These are phyloP conservation scores for Drosophila setosimentum DNA, from an alignment of 2,888 invertebrate genomes.

Conservation along the genomic window DNA sequence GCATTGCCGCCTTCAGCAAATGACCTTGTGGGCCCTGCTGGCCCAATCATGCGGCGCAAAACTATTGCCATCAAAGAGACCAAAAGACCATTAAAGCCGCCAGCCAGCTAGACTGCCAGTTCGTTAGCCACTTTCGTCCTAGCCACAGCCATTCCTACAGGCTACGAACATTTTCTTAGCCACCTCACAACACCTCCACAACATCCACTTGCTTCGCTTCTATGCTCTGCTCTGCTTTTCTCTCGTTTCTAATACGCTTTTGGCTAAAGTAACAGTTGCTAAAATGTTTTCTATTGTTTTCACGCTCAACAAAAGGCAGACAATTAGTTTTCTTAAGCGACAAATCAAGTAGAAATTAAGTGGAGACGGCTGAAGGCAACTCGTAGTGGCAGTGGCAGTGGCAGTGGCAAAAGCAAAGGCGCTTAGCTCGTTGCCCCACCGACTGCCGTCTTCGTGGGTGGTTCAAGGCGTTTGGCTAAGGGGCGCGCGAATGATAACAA, in stretches of 20 bases:
- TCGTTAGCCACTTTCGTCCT: conserved; percentile 56
- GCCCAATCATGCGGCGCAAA: conserved; percentile 19
- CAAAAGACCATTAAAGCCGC: conserved; percentile 62
- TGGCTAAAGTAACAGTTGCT: conserved; percentile 78
- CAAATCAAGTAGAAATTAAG: conserved; percentile 81
- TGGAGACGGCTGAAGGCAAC: conserved; percentile 57
- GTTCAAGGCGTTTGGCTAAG: conserved; percentile 28
- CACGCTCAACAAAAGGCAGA: conserved; percentile 81
- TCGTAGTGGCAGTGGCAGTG: background rate
- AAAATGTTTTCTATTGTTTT: conserved; percentile 80
- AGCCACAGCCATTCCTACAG: conserved; percentile 54
- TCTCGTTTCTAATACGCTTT: conserved; percentile 73
- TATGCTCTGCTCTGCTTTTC: conserved; percentile 4
- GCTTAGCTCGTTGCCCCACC: conserved; percentile 36
- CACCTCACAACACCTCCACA: conserved; percentile 2
- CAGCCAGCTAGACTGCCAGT: conserved; percentile 52
- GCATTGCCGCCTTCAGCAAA: conserved; percentile 43
- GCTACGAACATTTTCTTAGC: conserved; percentile 15
- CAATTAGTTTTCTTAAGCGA: conserved; percentile 83
- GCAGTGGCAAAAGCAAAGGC: conserved; percentile 28
- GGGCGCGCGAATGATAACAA: conserved; percentile 74
- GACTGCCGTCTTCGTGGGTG: conserved; percentile 6
- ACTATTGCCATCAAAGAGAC: conserved; percentile 35
- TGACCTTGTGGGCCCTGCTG: conserved; percentile 56
- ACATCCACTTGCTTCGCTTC: background rate